Evolutionary conservation across 1,140 invertebrate genomes (phyloP), one percentile per base, ranked within the genome.

Genomic region (Tachypleus tridentatus): DNA sequence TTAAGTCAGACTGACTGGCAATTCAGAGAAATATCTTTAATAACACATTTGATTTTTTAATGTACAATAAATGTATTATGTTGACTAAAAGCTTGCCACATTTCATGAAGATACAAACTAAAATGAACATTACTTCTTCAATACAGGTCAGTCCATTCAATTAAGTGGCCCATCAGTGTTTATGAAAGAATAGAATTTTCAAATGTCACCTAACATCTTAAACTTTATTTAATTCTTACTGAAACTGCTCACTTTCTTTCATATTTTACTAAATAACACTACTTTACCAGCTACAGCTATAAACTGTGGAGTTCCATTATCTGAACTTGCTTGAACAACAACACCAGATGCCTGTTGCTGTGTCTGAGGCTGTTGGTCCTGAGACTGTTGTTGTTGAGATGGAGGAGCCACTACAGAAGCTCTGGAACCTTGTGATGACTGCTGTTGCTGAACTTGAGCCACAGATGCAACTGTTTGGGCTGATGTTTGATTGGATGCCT

Each of bases 221-320:
- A 29, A 29, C 29, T 29, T 29, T 29, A 29, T 29, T 29, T 29
- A 29, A 29, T 29, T 29, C 29, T 29, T 29, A 29, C 29, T 29
- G 29, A 29, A 29, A 29, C 29, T 29, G 29, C 29, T 29, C 29
- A 29, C 29, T 29, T 29, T 29, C 29, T 29, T 29, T 29, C 8
- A 58, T 58, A 7, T 58, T 58, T 58, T 10, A 10, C 3, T n/a
- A 3, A 47, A 6, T 5, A 57, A 51, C 48, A 50, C 8, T 50
- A 9, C 47, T 53, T 8, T 52, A 67, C 66, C 66, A 60, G 66
- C 60, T 11, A 67, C 66, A 53, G 66, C 56, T 50, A 67, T 67
- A 61, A 67, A 67, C 47, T 67, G 66, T 3, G 63, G 57, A 9
- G 63, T 57, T 9, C 53, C 54, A 51, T 62, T n/a, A 4, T 62